These are phyloP conservation scores for Ranitomeya variabilis DNA, from an alignment of 2,113 vertebrate species.

Conservation along the genomic window DNA sequence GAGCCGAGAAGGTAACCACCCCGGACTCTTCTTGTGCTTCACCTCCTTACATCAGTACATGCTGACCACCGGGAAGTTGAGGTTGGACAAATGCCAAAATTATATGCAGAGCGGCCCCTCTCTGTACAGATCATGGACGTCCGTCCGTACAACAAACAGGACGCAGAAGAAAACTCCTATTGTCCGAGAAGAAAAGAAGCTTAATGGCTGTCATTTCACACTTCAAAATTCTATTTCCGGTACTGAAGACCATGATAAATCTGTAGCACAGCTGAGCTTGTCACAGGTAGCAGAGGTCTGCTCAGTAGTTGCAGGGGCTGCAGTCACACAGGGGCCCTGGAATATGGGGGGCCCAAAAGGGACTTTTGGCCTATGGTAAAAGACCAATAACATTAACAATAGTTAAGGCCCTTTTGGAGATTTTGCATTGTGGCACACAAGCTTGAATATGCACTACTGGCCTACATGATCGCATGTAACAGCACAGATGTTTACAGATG, in stretches of 20 bases:
- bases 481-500: not conserved
- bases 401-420: no score
- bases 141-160: conserved; percentile 73
- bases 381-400: no score
- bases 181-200: not conserved
- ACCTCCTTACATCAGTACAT: conserved; percentile 62
- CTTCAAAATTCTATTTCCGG: not conserved
- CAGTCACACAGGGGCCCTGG: no score
- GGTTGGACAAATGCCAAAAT: conserved; percentile 81
- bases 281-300: no score
- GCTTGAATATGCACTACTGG: no score
- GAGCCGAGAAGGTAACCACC: no score
- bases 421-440: no score
- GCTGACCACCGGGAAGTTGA: conserved; percentile 82
- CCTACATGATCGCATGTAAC: not conserved
- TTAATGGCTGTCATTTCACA: not conserved
- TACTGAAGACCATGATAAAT: not conserved
- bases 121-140: conserved; percentile 83
- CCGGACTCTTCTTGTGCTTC: no score
- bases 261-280: no score
- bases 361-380: no score
- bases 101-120: conserved; percentile 80
- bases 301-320: no score
- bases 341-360: no score
- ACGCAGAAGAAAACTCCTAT: not conserved